Percentiles rank a stretch among this genome's conserved stretches.
phyloP scores from a whole-genome alignment of 2,113 vertebrate genomes.

The Coracopsis vasa region DNA sequence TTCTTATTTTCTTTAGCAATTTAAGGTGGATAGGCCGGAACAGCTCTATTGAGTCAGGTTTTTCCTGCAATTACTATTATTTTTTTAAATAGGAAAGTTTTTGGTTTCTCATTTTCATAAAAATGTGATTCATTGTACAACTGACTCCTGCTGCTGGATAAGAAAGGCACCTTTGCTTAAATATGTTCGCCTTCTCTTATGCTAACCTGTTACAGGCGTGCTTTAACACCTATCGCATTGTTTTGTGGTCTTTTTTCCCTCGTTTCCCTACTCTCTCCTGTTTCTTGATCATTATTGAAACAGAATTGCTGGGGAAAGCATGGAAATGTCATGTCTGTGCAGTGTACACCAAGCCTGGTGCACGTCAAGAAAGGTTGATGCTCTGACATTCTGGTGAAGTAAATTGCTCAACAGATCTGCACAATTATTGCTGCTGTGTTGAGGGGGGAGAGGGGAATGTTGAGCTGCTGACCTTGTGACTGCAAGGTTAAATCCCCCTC shows the following conservation, averaged over 20 bases:
- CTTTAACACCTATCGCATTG: not conserved
- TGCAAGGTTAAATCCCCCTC: slow-evolving; percentile 3
- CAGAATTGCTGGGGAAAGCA: not conserved
- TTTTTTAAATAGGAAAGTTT: not conserved
- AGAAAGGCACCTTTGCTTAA: not conserved
- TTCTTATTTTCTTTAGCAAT: not conserved
- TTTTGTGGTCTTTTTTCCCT: not conserved
- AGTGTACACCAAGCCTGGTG: fast-evolving
- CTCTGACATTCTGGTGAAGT: not conserved
- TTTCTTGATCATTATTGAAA: not conserved
- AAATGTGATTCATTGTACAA: not conserved
- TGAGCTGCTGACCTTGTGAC: slow-evolving; percentile 9
- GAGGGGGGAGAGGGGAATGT: not conserved
- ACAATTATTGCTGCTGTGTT: not conserved
- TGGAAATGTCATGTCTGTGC: not conserved
- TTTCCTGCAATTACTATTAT: not conserved
- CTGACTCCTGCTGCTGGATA: not conserved
- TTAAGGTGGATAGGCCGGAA: not conserved
- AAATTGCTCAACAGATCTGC: not conserved
- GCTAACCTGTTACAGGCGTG: not conserved
- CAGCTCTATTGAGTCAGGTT: not conserved
- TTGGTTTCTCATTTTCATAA: not conserved
- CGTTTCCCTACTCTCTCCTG: fast-evolving
- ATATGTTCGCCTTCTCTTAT: not conserved
- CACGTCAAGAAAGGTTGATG: not conserved